Conservation (phyloP, 2,113 vertebrate genomes). For the human (Homo sapiens) region DNA sequence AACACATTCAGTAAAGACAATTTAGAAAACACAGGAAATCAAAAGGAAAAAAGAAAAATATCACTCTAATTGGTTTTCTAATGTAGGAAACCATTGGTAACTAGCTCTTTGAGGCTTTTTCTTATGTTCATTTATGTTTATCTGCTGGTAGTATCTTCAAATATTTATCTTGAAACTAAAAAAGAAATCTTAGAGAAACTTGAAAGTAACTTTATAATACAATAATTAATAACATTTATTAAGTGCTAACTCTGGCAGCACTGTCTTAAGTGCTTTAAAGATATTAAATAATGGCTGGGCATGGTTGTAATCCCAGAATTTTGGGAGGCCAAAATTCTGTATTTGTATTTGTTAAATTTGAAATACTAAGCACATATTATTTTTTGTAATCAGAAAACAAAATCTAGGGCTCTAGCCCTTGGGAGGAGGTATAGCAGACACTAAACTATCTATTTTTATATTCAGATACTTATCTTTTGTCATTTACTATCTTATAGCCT, state of each 20-base stretch:
- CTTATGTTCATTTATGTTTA: neutral
- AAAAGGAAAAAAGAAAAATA: neutral
- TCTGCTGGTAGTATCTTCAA: neutral
- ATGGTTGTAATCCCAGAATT: too few species aligned
- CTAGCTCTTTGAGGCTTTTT: neutral
- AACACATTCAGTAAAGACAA: neutral
- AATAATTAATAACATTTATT: neutral
- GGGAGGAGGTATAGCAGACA: neutral
- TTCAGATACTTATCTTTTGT: neutral
- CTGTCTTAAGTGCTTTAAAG: neutral
- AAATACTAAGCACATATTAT: neutral
- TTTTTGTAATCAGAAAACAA: neutral
- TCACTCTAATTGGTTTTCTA: neutral
- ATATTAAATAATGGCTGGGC: neutral
- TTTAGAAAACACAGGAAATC: neutral
- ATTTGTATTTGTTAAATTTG: neutral
- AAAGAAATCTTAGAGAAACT: neutral
- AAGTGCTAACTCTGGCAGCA: neutral
- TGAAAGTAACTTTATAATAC: neutral
- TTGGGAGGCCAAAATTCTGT: too few species aligned
- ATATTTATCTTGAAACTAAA: neutral
- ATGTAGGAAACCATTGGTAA: neutral
- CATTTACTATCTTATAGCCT: neutral
- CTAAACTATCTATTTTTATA: neutral
- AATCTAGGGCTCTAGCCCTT: neutral